Evolutionary conservation across 2,113 vertebrate genomes (phyloP).

Genomic region (Stigmatopora nigra): DNA sequence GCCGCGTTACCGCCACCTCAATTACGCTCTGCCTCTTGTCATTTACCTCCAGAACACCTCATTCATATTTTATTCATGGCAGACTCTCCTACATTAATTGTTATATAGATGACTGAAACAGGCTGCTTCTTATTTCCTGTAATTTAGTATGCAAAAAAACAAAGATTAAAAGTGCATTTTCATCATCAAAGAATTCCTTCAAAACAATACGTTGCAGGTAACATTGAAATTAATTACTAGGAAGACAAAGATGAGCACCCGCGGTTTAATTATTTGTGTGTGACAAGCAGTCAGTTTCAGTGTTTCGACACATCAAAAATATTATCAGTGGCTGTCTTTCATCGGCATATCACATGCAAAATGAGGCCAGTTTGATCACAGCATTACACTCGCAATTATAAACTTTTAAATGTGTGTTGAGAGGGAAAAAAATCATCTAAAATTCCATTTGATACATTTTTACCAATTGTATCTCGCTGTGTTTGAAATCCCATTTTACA

Average conservation of each 20-base stretch:
- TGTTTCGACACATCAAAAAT: background rate
- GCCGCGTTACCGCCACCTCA: conserved; percentile 93
- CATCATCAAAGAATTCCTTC: background rate
- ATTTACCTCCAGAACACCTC: conserved; percentile 99
- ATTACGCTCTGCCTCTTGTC: conserved; percentile 99
- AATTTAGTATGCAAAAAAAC: conserved; percentile 57
- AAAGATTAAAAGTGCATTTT: background rate
- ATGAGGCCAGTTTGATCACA: conserved; percentile 21
- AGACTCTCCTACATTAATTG: conserved; percentile 95
- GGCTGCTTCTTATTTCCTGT: conserved; percentile 73
- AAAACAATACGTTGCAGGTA: background rate
- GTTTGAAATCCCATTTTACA: conserved; percentile 32
- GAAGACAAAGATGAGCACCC: conserved; percentile 20
- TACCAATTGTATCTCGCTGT: conserved; percentile 25
- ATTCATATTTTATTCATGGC: conserved; percentile 99
- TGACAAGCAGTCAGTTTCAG: background rate
- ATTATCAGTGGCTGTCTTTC: background rate
- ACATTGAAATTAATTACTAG: conserved; percentile 11
- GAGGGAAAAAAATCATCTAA: background rate
- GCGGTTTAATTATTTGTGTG: conserved; percentile 12
- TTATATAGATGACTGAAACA: conserved; percentile 90
- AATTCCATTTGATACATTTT: conserved; percentile 28
- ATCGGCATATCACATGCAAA: conserved; percentile 26
- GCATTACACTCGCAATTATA: conserved; percentile 9
- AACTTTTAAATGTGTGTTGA: background rate